phyloP scores from a whole-genome alignment of 2,888 invertebrate species.

The Pachycephus smyrnensis region DNA sequence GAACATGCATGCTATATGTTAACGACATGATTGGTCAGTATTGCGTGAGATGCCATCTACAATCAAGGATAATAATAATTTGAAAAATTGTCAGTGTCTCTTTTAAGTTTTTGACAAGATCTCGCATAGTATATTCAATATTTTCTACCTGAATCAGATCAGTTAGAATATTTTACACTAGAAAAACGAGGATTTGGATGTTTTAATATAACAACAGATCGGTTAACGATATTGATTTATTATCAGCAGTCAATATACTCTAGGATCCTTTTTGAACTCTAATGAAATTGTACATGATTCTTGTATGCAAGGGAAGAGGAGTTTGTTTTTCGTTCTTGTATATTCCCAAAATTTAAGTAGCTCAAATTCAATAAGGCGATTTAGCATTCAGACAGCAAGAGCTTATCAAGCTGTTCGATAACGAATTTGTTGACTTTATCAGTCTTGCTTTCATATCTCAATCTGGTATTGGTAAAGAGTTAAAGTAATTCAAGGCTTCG shows the following conservation, averaged over 20 bases:
- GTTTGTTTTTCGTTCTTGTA: background rate
- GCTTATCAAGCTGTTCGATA: background rate
- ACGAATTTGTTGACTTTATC: background rate
- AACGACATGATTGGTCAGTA: too few species aligned
- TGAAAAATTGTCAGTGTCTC: background rate
- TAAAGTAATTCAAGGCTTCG: conserved; percentile 55
- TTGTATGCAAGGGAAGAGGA: background rate
- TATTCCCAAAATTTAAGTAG: background rate
- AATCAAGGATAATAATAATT: background rate
- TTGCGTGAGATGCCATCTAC: background rate
- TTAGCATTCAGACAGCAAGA: background rate
- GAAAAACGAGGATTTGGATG: background rate
- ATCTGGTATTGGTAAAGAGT: conserved; percentile 52
- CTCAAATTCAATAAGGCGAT: background rate
- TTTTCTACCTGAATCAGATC: background rate
- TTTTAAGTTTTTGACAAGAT: too few species aligned
- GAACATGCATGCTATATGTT: too few species aligned
- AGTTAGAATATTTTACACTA: background rate
- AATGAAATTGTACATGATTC: background rate
- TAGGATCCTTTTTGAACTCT: background rate
- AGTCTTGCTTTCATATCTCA: conserved; percentile 35
- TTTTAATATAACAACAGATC: background rate
- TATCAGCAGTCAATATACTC: background rate
- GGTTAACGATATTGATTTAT: background rate
- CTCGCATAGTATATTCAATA: too few species aligned